Base-by-base conservation (phyloP, 2,797 vertebrate genomes). In the Ataeniobius toweri region DNA sequence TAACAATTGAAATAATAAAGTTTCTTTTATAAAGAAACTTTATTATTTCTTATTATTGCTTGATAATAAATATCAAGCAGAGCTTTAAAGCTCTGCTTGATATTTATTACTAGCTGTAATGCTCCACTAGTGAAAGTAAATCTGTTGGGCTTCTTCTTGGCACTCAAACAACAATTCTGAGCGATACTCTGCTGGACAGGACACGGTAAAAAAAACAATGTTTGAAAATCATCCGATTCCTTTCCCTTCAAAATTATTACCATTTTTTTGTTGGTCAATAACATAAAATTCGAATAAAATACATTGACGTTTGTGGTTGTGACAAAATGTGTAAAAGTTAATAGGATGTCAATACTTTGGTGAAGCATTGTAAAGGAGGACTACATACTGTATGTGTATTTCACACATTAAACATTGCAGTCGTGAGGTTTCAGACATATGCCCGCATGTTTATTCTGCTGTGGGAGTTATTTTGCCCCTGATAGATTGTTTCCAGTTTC, bases 401-500 rank as follows among this genome's bases (percentile, higher is more conserved):
- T 56, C 55, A 9, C 55, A 24, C 22, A 8, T 41, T n/a, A n/a
- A 67, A 41, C 31, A 24, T 67, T 67, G 36, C 2, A 6, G 6
- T 1, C 12, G n/a, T 26, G 10, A 59, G 13, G 36, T 44, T 67
- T 67, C 36, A 41, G 20, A 67, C 10, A 44, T 1, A 68, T 44
- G 9, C 1, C 39, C 14, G 39, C 22, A 9, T n/a, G 12, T 68
- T 44, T 24, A 22, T 24, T 24, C 39, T 67, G 39, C 39, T 5
- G 20, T 2, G 39, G 22, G 22, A 44, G 24, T 44, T 24, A 68
- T 6, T 44, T 68, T 68, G 22, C 12, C 39, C 36, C 20, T 12
- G 53, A 69, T 75, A 55, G 79, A 89, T 81, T 3, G 46, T 89
- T 83, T 31, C 31, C 31, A 73, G 79, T 75, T 82, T 77, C 74